Evolutionary conservation across 2,797 vertebrate species (phyloP).

Genomic region (Pseudomugil tenellus): DNA sequence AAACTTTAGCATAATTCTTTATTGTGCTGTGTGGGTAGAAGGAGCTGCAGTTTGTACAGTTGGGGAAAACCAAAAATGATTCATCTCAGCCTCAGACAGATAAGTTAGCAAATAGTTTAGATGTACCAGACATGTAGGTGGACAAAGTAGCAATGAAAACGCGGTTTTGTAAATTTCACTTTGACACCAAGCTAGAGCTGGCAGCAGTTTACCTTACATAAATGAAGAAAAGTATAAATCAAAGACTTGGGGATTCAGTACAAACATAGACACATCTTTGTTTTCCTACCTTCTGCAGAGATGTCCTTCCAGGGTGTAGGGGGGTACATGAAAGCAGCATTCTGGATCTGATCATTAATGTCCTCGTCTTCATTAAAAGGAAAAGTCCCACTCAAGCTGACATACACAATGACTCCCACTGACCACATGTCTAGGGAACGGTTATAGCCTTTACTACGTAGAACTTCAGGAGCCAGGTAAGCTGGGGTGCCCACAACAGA

Average conservation of each 20-base stretch:
- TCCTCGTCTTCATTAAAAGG: conserved; percentile 98
- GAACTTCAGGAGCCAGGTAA: conserved; percentile 94
- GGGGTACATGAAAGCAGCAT: conserved; percentile 98
- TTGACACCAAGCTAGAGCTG: conserved; percentile 19
- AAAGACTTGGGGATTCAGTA: neutral
- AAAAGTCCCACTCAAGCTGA: conserved; percentile 96
- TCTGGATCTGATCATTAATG: conserved; percentile 98
- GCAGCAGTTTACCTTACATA: neutral
- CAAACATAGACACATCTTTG: neutral
- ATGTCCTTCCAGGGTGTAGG: conserved; percentile 96
- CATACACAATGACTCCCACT: conserved; percentile 96
- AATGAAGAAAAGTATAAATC: neutral
- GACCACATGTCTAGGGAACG: conserved; percentile 99
- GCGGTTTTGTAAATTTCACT: conserved; percentile 48
- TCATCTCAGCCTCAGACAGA: conserved; percentile 50
- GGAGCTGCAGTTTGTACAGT: conserved; percentile 27
- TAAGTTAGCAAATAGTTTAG: conserved; percentile 36
- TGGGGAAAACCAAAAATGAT: conserved; percentile 48
- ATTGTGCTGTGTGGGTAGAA: conserved; percentile 26
- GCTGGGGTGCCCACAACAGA: conserved; percentile 97
- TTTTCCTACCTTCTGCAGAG: conserved; percentile 89
- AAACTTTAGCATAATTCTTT: conserved; percentile 4
- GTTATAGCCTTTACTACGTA: conserved; percentile 98
- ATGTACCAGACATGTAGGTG: conserved; percentile 69
- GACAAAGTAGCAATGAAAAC: conserved; percentile 21